phyloP scores from a whole-genome alignment of 2,113 vertebrate genomes.

The Protomyctophum bolini region DNA sequence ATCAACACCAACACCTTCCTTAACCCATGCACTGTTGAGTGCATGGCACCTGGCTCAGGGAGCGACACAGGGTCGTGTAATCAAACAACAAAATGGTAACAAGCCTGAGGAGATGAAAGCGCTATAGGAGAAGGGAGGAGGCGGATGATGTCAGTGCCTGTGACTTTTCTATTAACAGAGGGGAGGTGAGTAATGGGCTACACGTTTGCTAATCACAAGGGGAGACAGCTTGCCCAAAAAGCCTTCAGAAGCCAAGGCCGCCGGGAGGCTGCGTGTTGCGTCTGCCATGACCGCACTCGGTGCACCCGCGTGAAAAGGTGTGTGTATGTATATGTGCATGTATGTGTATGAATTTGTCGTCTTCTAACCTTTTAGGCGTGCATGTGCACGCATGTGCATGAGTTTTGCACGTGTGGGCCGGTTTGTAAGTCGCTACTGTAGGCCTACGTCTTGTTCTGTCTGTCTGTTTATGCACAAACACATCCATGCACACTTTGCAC shows the following conservation, averaged over 20 bases:
- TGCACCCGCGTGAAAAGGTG: slow-evolving; percentile 39
- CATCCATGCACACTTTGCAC: no score
- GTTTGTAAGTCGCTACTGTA: no score
- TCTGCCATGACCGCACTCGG: slow-evolving; percentile 17
- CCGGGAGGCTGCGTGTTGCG: neutral
- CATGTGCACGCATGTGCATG: no score
- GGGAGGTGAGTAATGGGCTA: slow-evolving; percentile 32
- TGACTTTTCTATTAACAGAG: slow-evolving; percentile 50
- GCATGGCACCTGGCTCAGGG: slow-evolving; percentile 46
- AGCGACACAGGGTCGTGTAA: slow-evolving; percentile 52
- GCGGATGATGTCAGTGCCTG: slow-evolving; percentile 49
- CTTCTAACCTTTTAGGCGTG: no score
- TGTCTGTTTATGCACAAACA: no score
- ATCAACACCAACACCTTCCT: no score
- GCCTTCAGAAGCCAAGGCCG: neutral
- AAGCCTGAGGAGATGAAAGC: neutral
- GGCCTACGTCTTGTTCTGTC: no score
- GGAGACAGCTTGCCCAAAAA: slow-evolving; percentile 11
- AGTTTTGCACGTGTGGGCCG: no score
- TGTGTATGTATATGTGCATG: slow-evolving; percentile 1
- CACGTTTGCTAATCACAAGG: slow-evolving; percentile 32
- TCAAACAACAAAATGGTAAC: slow-evolving; percentile 32
- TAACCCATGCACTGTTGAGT: no score
- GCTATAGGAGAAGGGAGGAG: slow-evolving; percentile 1
- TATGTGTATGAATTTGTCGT: neutral